Conservation (phyloP, 1,140 invertebrate species). For the Chionoecetes opilio region DNA sequence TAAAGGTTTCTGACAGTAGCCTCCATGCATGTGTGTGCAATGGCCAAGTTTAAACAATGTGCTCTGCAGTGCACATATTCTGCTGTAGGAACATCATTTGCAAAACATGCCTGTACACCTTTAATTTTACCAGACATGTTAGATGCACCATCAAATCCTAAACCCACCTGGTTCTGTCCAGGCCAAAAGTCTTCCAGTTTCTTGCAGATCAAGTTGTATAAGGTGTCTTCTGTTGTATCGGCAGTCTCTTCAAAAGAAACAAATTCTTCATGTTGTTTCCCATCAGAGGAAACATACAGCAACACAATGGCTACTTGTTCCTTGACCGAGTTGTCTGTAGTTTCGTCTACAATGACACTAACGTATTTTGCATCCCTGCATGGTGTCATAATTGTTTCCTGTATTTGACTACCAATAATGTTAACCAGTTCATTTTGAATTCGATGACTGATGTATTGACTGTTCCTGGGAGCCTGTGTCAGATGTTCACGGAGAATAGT, state of each 20-base stretch:
- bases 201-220: constrained; percentile 66
- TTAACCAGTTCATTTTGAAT: constrained; percentile 44
- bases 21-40: constrained; percentile 44
- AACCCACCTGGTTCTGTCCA: constrained; percentile 61
- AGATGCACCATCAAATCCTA: constrained; percentile 57
- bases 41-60: constrained; percentile 64
- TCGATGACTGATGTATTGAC: constrained; percentile 54
- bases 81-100: constrained; percentile 57
- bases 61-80: constrained; percentile 51
- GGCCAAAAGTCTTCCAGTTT: constrained; percentile 43
- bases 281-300: constrained; percentile 53
- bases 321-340: no score
- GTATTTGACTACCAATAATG: no score
- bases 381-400: constrained; percentile 40
- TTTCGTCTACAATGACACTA: no score
- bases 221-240: constrained; percentile 60
- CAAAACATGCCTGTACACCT: constrained; percentile 60
- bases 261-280: constrained; percentile 59
- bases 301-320: constrained; percentile 68
- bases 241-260: constrained; percentile 61
- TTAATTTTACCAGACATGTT: constrained; percentile 54
- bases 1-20: constrained; percentile 53
- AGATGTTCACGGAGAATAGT: constrained; percentile 37
- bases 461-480: not conserved
- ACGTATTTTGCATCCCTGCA: constrained; percentile 53